Base-by-base conservation (phyloP, 2,113 vertebrate genomes). In the Solenodon paradoxus region DNA sequence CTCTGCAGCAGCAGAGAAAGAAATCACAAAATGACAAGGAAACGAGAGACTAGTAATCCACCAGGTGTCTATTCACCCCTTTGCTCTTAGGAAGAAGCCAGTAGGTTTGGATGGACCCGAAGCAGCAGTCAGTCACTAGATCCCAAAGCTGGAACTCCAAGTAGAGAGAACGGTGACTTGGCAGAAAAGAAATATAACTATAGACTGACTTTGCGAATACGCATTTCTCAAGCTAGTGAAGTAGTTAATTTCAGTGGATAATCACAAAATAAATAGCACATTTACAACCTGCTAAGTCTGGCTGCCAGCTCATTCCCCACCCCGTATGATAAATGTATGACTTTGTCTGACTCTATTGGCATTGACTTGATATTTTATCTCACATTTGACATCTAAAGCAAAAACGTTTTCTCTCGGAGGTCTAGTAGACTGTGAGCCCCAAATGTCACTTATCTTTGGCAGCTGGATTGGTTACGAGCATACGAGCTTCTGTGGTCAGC, bases 401-500 rank as follows among this genome's bases (percentile, higher is more conserved):
- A 94, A 83, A 91, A 80, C 3, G 80, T 86, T 51, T 95, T 85
- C 71, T 84, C 49, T 61, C 11, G 40, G 40, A 89, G 86, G 55
- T 40, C 69, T 83, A 5, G 8, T 45, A 90, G 71, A 13, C 57
- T 91, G 85, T 82, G 51, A 92, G 77, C 64, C 75, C 59, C 81
- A 90, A 92, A 94, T 1, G 38, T 26, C 26, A 53, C 38, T 45
- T 98, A 53, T 98, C 90, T 97, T 95, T 90, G 92, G 92, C 98
- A 99, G 99, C 97, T 99, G 99, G 99, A 98, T 99, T 38, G 99
- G 99, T 96, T 99, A 99, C 2, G 99, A 99, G 95, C 99, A 99
- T 98, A 99, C 99, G 92, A 99, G 99, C 87, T 99, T 99, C 98
- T 99, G 99, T 68, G 99, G 99, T 88, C 99, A 99, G 97, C 99